phyloP scores from a whole-genome alignment of 2,797 vertebrate genomes.

The Gymnocypris eckloni region DNA sequence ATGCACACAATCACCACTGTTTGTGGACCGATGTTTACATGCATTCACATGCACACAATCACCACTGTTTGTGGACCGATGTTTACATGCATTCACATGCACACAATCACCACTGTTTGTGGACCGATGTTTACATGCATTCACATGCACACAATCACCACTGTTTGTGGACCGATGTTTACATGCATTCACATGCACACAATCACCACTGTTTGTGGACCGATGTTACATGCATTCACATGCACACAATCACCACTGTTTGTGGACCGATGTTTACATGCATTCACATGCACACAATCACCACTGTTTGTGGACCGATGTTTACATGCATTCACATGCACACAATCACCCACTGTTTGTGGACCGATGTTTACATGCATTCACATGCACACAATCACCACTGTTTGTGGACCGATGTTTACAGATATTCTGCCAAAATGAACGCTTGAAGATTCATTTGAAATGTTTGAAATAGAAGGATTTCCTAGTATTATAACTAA shows the following conservation, averaged over 20 bases:
- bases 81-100: background rate
- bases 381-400: too few relatives aligned
- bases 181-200: background rate
- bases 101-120: background rate
- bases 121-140: background rate
- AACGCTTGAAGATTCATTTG: background rate
- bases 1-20: background rate
- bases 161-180: background rate
- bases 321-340: background rate
- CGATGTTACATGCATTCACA: background rate
- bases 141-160: too few relatives aligned
- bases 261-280: background rate
- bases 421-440: background rate
- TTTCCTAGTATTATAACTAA: background rate
- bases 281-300: too few relatives aligned
- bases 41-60: too few relatives aligned
- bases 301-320: background rate
- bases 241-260: background rate
- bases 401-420: background rate
- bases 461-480: background rate
- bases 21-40: background rate
- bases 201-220: background rate
- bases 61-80: background rate
- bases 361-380: background rate
- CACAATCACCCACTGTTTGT: background rate